These are phyloP conservation scores for Octopus sinensis DNA, from an alignment of 1,140 invertebrate genomes.

Conservation along the genomic window DNA sequence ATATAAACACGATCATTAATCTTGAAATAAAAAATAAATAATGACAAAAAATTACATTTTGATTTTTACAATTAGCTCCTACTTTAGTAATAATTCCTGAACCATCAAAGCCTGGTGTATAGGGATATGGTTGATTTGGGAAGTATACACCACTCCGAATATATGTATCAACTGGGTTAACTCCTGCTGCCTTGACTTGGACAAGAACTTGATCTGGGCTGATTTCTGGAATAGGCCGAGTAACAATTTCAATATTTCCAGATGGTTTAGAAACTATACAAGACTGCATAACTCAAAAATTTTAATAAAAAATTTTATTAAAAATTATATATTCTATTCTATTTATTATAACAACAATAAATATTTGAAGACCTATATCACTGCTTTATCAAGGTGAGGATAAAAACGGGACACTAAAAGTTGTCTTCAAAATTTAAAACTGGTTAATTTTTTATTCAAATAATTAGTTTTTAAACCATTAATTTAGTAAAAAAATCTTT, in stretches of 20 bases:
- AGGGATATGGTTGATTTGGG: slow-evolving; percentile 58
- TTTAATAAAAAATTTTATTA: too few relatives aligned
- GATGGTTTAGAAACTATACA: background rate
- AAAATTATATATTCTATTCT: too few relatives aligned
- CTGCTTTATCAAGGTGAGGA: too few relatives aligned
- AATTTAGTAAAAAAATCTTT: too few relatives aligned
- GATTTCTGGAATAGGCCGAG: slow-evolving; percentile 20
- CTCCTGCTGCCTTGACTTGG: slow-evolving; percentile 59
- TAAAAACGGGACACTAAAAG: too few relatives aligned
- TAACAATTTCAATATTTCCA: background rate
- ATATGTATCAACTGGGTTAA: slow-evolving; percentile 67
- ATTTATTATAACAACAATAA: too few relatives aligned
- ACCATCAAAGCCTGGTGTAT: slow-evolving; percentile 62
- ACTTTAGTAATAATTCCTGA: slow-evolving; percentile 61
- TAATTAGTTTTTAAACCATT: too few relatives aligned
- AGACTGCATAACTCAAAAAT: too few relatives aligned
- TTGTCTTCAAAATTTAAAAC: too few relatives aligned
- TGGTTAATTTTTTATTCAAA: too few relatives aligned
- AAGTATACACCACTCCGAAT: slow-evolving; percentile 60
- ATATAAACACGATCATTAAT: slow-evolving; percentile 62
- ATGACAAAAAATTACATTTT: too few relatives aligned
- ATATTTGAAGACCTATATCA: too few relatives aligned
- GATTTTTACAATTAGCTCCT: slow-evolving; percentile 57
- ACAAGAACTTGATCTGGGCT: slow-evolving; percentile 62
- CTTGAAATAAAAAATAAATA: slow-evolving; percentile 43